Percentiles rank a stretch among this genome's conserved stretches.
phyloP scores from a whole-genome alignment of 2,888 invertebrate species.

The Flabesymbios commensalis region DNA sequence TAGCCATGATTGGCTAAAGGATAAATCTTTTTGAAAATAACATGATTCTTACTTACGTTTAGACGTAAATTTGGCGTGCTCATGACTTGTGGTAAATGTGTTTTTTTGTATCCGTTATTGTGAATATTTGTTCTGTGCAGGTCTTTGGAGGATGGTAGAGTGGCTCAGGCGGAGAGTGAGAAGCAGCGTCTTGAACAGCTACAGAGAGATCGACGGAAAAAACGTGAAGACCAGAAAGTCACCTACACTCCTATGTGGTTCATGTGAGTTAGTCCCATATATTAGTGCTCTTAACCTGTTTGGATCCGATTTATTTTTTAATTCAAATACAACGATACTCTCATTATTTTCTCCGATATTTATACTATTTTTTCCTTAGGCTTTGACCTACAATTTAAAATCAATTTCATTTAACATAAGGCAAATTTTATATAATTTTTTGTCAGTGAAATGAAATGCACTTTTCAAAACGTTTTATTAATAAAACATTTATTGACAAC shows the following conservation, averaged over 20 bases:
- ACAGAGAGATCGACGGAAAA: slow-evolving; percentile 74
- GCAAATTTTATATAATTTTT: not conserved
- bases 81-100: not conserved
- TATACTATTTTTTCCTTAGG: no score
- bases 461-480: no score
- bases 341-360: no score
- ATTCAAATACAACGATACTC: not conserved
- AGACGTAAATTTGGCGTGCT: not conserved
- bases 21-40: no score
- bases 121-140: no score
- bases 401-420: no score
- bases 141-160: slow-evolving; percentile 76
- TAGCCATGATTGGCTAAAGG: no score
- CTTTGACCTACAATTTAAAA: no score
- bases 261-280: slow-evolving; percentile 63
- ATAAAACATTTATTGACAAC: no score
- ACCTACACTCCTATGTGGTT: slow-evolving; percentile 67
- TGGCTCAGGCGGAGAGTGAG: slow-evolving; percentile 72
- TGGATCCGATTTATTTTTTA: not conserved
- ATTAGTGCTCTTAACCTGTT: not conserved
- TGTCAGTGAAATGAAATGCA: not conserved
- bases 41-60: not conserved
- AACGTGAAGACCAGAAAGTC: slow-evolving; percentile 67
- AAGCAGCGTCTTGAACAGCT: slow-evolving; percentile 75
- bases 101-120: not conserved